phyloP scores from a whole-genome alignment of 2,797 vertebrate species.

The Onychomys torridus region DNA sequence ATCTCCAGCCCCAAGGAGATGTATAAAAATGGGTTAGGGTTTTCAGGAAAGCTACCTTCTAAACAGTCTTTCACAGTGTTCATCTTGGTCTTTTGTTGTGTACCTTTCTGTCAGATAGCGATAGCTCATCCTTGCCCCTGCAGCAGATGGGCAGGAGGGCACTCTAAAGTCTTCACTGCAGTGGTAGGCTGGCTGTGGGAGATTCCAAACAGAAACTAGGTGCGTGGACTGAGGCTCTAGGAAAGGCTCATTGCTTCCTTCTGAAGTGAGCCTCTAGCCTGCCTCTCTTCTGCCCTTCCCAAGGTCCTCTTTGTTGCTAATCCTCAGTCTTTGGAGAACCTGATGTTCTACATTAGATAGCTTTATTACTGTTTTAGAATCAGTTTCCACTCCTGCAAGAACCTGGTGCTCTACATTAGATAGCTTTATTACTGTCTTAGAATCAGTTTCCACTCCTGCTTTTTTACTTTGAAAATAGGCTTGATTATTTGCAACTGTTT shows the following conservation, averaged over 20 bases:
- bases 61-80: not conserved
- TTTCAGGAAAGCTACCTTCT: not conserved
- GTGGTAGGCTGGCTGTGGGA: not conserved
- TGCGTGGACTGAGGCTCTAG: not conserved
- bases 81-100: not conserved
- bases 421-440: constrained; percentile 33
- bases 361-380: constrained; percentile 31
- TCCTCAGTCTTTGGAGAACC: not conserved
- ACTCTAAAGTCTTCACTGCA: accelerated
- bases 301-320: not conserved
- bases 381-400: not conserved
- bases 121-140: not conserved
- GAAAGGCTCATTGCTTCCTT: not conserved
- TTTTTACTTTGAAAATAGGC: constrained; percentile 28
- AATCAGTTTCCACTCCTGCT: not conserved
- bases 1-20: too few species aligned
- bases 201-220: not conserved
- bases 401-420: not conserved
- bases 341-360: not conserved
- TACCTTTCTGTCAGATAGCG: not conserved
- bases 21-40: not conserved
- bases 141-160: accelerated
- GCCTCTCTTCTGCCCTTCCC: not conserved
- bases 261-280: not conserved
- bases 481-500: not conserved